Evolutionary conservation across 30 jellyfish, hydroid and myxozoan species (phyloP).

Genomic region (Aurelia aurita complex sp. Pacific): DNA sequence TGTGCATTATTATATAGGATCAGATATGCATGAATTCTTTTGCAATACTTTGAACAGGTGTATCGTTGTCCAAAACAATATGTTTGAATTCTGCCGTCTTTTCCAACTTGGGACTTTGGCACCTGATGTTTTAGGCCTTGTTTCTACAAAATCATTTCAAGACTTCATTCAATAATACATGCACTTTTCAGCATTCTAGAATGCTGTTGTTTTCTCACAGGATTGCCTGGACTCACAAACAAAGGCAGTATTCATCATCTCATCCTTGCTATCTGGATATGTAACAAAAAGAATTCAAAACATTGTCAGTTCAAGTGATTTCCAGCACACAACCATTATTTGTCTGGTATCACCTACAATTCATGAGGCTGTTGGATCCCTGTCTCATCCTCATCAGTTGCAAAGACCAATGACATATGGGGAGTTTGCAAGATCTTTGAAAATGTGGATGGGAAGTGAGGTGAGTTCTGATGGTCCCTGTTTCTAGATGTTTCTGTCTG

Average conservation of each 20-base stretch:
- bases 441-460: constrained; percentile 87
- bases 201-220: constrained; percentile 12
- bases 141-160: no score
- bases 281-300: constrained; percentile 43
- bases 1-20: no score
- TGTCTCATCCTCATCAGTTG: constrained; percentile 1
- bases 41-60: no score
- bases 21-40: no score
- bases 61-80: no score
- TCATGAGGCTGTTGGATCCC: constrained; percentile 50
- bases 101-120: no score
- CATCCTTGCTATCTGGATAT: constrained; percentile 63
- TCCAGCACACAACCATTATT: constrained; percentile 47
- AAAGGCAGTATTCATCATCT: constrained; percentile 74
- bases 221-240: constrained; percentile 91
- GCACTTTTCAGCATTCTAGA: background rate
- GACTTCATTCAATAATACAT: no score
- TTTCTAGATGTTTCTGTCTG: no score
- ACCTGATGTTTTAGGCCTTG: no score
- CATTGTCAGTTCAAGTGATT: constrained; percentile 75
- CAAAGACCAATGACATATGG: constrained; percentile 28
- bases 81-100: no score
- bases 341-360: constrained; percentile 47
- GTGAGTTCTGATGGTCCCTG: constrained; percentile 10
- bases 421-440: constrained; percentile 45